phyloP scores from a whole-genome alignment of 64 coral and sea anemone genomes.

The Astreopora myriophthalma region DNA sequence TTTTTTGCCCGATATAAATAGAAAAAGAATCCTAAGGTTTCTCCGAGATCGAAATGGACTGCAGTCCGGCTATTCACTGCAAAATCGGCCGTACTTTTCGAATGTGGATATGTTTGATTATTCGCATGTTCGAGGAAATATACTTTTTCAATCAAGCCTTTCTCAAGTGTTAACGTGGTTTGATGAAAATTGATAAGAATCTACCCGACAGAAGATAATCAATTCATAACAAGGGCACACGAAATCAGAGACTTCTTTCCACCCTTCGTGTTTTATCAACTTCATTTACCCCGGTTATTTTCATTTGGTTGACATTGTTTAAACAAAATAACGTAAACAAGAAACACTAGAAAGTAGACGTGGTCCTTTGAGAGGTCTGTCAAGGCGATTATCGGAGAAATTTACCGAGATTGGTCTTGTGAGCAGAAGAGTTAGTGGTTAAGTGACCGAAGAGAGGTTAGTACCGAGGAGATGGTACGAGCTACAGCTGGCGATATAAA shows the following conservation, averaged over 20 bases:
- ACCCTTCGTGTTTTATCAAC: neutral
- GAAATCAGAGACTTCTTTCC: neutral
- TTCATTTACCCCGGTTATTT: neutral
- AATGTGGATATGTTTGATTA: neutral
- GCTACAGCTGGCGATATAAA: neutral
- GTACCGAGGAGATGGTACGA: neutral
- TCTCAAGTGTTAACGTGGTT: neutral
- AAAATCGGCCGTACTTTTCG: neutral
- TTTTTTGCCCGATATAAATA: neutral
- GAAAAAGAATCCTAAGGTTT: neutral
- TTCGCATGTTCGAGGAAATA: neutral
- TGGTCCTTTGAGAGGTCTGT: neutral
- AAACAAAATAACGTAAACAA: neutral
- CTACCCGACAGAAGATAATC: neutral
- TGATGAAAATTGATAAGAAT: conserved; percentile 12
- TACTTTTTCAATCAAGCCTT: neutral
- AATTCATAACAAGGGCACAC: neutral
- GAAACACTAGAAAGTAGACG: neutral
- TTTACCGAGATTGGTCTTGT: neutral
- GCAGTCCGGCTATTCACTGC: neutral
- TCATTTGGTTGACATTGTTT: neutral
- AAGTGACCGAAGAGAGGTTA: neutral
- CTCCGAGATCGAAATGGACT: too few relatives aligned
- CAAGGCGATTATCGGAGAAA: neutral
- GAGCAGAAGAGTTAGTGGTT: neutral